Percentiles rank a stretch among this genome's conserved stretches.
phyloP scores from a whole-genome alignment of 2,888 invertebrate genomes.

The Quadriops clusia region DNA sequence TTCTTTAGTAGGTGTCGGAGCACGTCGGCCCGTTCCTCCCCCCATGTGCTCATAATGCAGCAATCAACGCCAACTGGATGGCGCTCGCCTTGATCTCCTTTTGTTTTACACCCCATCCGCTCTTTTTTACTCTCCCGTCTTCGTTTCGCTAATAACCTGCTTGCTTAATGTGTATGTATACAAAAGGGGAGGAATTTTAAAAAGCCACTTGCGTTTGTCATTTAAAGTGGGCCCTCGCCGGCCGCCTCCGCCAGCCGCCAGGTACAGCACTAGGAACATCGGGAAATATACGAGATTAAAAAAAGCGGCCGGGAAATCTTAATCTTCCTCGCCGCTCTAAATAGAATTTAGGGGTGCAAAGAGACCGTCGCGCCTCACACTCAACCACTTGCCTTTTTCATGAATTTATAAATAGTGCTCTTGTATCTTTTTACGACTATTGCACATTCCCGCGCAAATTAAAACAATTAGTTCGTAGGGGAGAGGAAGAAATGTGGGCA shows the following conservation, averaged over 20 bases:
- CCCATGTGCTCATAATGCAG: conserved; percentile 28
- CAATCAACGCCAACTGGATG: conserved; percentile 31
- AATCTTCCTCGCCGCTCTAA: conserved; percentile 12
- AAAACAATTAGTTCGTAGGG: too few relatives aligned
- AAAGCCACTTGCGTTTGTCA: conserved; percentile 33
- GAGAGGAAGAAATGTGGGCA: too few relatives aligned
- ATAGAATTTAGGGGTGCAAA: conserved; percentile 6
- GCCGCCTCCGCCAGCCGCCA: too few relatives aligned
- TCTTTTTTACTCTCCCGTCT: conserved; percentile 29
- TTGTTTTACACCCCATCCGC: conserved; percentile 29
- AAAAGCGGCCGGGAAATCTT: conserved; percentile 11
- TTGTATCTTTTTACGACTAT: too few relatives aligned
- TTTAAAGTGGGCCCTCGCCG: conserved; percentile 25
- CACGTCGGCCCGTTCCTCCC: too few relatives aligned
- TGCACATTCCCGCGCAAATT: too few relatives aligned
- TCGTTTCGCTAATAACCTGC: conserved; percentile 31
- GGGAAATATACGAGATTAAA: conserved; percentile 16
- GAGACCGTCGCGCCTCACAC: too few relatives aligned
- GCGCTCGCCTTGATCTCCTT: conserved; percentile 27
- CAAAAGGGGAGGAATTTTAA: conserved; percentile 30
- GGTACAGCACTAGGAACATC: conserved; percentile 10
- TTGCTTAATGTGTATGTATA: conserved; percentile 27
- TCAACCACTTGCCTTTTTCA: too few relatives aligned
- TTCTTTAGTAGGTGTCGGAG: conserved; percentile 26
- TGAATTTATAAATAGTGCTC: too few relatives aligned